Evolutionary conservation across 2,113 vertebrate species (phyloP).

Genomic region (Oreochromis aureus): DNA sequence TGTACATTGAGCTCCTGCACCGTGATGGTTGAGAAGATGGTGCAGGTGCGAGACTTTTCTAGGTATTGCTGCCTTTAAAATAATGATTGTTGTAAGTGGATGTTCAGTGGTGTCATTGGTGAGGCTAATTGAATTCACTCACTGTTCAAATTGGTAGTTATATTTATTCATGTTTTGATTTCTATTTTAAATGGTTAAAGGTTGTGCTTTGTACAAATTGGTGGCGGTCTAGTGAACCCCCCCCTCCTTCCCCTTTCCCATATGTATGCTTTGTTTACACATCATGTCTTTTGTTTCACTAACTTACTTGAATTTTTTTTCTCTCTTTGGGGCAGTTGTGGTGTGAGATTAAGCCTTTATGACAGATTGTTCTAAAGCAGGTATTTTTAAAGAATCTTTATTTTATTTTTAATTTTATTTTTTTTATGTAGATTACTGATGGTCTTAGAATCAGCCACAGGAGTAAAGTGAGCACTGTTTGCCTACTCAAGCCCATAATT

Average conservation of each 20-base stretch:
- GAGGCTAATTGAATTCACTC: slow-evolving; percentile 53
- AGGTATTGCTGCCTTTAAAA: slow-evolving; percentile 45
- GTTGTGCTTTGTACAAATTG: slow-evolving; percentile 60
- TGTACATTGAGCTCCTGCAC: slow-evolving; percentile 26
- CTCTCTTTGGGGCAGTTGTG: slow-evolving; percentile 43
- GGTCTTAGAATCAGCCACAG: slow-evolving; percentile 48
- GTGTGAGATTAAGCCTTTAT: slow-evolving; percentile 62
- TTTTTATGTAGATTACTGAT: slow-evolving; percentile 24
- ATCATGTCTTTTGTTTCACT: slow-evolving; percentile 45
- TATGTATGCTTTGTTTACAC: slow-evolving; percentile 47
- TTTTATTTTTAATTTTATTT: slow-evolving; percentile 19
- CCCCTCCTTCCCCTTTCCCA: background rate
- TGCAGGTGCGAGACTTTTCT: background rate
- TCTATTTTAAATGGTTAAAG: slow-evolving; percentile 50
- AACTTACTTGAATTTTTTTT: slow-evolving; percentile 67
- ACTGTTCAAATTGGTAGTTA: slow-evolving; percentile 58
- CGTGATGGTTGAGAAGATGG: background rate
- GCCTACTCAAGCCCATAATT: slow-evolving; percentile 21
- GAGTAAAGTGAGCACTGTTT: slow-evolving; percentile 53
- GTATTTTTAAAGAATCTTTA: slow-evolving; percentile 56
- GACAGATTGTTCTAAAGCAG: slow-evolving; percentile 52
- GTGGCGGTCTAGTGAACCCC: slow-evolving; percentile 40
- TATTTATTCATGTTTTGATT: slow-evolving; percentile 72
- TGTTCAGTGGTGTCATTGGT: slow-evolving; percentile 45
- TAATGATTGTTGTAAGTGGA: slow-evolving; percentile 48